These are phyloP conservation scores for Monochamus saltuarius DNA, from an alignment of 1,140 invertebrate species.

Conservation along the genomic window DNA sequence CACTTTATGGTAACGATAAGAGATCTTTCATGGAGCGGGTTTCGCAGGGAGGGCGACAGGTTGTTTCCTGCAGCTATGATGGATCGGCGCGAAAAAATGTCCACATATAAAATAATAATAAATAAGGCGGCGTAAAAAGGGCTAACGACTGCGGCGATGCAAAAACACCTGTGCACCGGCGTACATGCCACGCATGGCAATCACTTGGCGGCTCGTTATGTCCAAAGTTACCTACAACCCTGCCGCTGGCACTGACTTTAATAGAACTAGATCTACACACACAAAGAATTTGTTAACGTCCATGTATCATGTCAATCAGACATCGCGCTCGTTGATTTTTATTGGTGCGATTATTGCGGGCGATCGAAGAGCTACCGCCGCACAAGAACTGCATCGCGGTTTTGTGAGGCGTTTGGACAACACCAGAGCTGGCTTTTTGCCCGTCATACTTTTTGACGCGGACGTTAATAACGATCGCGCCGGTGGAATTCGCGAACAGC, in stretches of 20 bases:
- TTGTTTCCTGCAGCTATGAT: constrained; percentile 21
- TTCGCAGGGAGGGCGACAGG: too few species aligned
- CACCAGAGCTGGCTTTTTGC: constrained; percentile 22
- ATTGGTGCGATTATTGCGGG: constrained; percentile 30
- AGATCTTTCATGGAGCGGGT: too few species aligned
- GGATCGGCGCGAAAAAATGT: constrained; percentile 36
- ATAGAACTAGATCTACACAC: constrained; percentile 46
- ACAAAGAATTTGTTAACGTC: constrained; percentile 41
- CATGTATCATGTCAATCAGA: constrained; percentile 48
- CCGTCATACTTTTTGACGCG: constrained; percentile 31
- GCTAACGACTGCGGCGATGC: constrained; percentile 39
- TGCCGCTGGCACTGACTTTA: constrained; percentile 24
- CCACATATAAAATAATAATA: constrained; percentile 44
- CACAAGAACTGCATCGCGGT: constrained; percentile 5
- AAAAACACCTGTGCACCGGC: constrained; percentile 46
- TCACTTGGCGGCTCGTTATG: constrained; percentile 45
- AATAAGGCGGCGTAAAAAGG: constrained; percentile 38
- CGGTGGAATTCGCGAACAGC: constrained; percentile 29
- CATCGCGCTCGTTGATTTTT: constrained; percentile 35
- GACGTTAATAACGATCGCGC: constrained; percentile 24
- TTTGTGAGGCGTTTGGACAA: constrained; percentile 3
- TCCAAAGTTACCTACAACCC: constrained; percentile 43
- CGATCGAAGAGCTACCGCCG: constrained; percentile 1
- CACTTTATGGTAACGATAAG: too few species aligned
- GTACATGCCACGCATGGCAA: constrained; percentile 47